Evolutionary conservation across 2,113 vertebrate species (phyloP), one percentile per base, ranked within the genome.

Genomic region (Seriola quinqueradiata): DNA sequence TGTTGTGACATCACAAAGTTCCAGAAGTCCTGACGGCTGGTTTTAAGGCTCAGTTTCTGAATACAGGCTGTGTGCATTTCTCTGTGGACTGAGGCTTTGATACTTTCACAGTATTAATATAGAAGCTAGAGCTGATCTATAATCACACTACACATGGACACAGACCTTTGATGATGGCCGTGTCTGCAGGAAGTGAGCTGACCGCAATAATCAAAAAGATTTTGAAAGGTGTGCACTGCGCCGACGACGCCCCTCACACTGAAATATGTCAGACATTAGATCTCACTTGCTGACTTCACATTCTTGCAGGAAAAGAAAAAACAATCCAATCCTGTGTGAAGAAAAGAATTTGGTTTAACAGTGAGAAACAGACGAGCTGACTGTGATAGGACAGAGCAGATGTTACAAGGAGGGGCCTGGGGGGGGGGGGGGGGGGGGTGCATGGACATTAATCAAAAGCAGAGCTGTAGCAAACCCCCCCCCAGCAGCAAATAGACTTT

Each of bases 201-300:
- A 40, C 70, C 58, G 77, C 63, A 70, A 77, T 82, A 60, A 87
- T 84, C 72, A 73, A 36, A 69, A 81, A 58, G 68, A 60, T 9
- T 78, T 69, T 91, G 88, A 87, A 89, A 90, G 90, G 84, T 85
- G 89, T 82, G 69, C 5, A 87, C 83, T 82, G 78, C 86, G 77
- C 91, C 86, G 82, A 77, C 25, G 46, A 83, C 88, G 80, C 87
- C 87, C 92, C 92, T 93, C 93, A 90, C 76, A 71, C 87, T 96
- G 93, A 95, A 95, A 95, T 93, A 94, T 91, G 90, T 91, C 94
- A 89, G 84, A 81, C 89, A 86, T 95, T 92, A 95, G 77, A 67
- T 75, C 78, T 23, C n/a, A 84, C 92, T 63, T 94, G 90, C 93
- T 94, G 93, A 94, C 92, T 94, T 94, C 86, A 88, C 83, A 85